phyloP scores from a whole-genome alignment of 2,113 vertebrate genomes.

The Erythrocercus mccallii region DNA sequence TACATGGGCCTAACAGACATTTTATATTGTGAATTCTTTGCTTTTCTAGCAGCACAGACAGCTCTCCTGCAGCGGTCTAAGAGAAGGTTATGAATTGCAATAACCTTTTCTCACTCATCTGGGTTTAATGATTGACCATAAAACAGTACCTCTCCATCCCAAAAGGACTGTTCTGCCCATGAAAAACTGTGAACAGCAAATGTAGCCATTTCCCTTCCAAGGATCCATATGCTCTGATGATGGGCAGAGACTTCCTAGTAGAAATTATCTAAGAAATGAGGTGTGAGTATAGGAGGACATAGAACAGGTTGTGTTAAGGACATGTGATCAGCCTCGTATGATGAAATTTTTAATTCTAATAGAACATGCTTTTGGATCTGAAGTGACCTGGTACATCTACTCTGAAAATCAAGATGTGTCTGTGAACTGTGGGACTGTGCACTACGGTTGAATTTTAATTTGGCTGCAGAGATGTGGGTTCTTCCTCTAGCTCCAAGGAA shows the following conservation, averaged over 20 bases:
- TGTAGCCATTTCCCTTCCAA: background rate
- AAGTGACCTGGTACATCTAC: background rate
- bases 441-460: background rate
- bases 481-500: background rate
- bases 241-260: background rate
- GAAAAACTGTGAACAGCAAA: background rate
- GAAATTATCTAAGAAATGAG: background rate
- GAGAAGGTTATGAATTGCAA: background rate
- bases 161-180: background rate
- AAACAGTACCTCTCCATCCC: background rate
- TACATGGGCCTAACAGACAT: background rate
- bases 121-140: background rate
- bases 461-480: background rate
- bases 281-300: background rate
- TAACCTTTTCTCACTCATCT: background rate
- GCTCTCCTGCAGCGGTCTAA: background rate
- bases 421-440: background rate
- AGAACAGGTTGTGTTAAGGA: background rate
- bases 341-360: background rate
- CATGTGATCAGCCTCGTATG: background rate
- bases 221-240: background rate
- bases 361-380: background rate
- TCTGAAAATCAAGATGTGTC: background rate
- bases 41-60: background rate
- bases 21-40: background rate